These are phyloP conservation scores for Montipora foliosa DNA, from an alignment of 64 coral and sea anemone genomes.

Conservation along the genomic window DNA sequence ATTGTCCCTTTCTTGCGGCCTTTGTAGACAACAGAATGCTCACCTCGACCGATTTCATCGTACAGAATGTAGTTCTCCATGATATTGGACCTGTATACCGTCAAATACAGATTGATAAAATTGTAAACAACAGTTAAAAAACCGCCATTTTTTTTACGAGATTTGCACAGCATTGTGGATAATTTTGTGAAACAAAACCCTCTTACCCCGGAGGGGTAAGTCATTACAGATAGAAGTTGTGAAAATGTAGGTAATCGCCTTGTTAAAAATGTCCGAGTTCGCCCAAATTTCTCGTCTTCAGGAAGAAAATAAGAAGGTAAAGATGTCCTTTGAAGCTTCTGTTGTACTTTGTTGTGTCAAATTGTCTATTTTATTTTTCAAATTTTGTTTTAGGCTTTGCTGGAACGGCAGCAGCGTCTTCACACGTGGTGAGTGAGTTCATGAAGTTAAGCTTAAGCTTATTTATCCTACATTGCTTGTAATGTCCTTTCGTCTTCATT, in stretches of 20 bases:
- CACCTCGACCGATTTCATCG: slow-evolving; percentile 95
- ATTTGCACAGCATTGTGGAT: slow-evolving; percentile 56
- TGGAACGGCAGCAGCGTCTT: slow-evolving; percentile 43
- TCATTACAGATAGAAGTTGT: too few relatives aligned
- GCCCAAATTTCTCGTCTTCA: slow-evolving; percentile 80
- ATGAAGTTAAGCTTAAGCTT: too few relatives aligned
- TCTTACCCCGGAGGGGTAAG: background rate
- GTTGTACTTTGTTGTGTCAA: background rate
- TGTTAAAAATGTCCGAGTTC: slow-evolving; percentile 35
- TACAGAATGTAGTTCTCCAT: slow-evolving; percentile 99
- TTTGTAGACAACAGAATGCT: slow-evolving; percentile 97
- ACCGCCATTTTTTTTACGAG: slow-evolving; percentile 69
- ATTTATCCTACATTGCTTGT: background rate
- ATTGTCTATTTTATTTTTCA: background rate
- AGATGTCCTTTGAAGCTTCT: background rate
- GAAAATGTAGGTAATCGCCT: too few relatives aligned
- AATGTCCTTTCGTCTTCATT: background rate
- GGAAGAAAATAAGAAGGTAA: slow-evolving; percentile 87
- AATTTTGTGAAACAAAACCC: background rate
- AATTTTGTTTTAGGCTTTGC: slow-evolving; percentile 47
- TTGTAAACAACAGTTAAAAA: slow-evolving; percentile 55
- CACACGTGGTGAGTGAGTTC: slow-evolving; percentile 21
- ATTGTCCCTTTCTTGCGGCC: slow-evolving; percentile 96
- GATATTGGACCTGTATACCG: background rate
- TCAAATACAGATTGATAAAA: background rate